A percentile compares a stretch with the other conserved stretches of the same genome.
Evolutionary conservation across 2,113 vertebrate species (phyloP).

Genomic region (Phyllopteryx taeniolatus): DNA sequence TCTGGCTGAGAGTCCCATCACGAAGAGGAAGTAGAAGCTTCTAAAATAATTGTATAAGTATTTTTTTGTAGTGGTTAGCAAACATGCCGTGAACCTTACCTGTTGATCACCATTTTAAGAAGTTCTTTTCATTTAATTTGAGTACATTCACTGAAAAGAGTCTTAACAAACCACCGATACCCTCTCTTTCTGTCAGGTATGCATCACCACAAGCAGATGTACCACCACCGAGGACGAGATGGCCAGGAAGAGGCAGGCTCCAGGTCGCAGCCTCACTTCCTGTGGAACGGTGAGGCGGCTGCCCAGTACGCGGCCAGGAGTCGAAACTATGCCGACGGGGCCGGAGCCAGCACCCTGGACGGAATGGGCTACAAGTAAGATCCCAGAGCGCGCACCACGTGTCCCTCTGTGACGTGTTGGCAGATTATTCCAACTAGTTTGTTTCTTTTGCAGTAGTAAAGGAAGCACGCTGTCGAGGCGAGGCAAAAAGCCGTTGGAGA

Average conservation of each 20-base stretch:
- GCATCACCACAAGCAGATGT: slow-evolving; percentile 63
- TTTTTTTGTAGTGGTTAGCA: not conserved
- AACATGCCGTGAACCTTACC: not conserved
- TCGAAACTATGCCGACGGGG: slow-evolving; percentile 81
- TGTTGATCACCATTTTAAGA: not conserved
- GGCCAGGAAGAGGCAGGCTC: slow-evolving; percentile 57
- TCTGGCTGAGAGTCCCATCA: too few relatives aligned
- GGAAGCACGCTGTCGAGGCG: slow-evolving; percentile 79
- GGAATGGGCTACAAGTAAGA: slow-evolving; percentile 82
- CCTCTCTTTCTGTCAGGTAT: slow-evolving; percentile 34
- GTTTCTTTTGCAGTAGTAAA: slow-evolving; percentile 78
- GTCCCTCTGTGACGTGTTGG: not conserved
- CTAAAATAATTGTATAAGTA: too few relatives aligned
- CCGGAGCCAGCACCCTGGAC: slow-evolving; percentile 70
- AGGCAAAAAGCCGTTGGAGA: slow-evolving; percentile 80
- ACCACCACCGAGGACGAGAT: slow-evolving; percentile 67
- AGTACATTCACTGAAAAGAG: not conserved
- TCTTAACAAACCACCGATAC: not conserved
- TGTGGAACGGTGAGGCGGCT: slow-evolving; percentile 79
- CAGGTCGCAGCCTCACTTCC: slow-evolving; percentile 54
- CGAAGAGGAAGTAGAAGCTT: too few relatives aligned
- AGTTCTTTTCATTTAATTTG: not conserved
- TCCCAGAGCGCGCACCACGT: not conserved
- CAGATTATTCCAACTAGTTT: not conserved
- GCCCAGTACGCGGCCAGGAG: slow-evolving; percentile 79